These are phyloP conservation scores for Cirrhinus molitorella DNA, from an alignment of 2,797 vertebrate genomes.

Conservation along the genomic window DNA sequence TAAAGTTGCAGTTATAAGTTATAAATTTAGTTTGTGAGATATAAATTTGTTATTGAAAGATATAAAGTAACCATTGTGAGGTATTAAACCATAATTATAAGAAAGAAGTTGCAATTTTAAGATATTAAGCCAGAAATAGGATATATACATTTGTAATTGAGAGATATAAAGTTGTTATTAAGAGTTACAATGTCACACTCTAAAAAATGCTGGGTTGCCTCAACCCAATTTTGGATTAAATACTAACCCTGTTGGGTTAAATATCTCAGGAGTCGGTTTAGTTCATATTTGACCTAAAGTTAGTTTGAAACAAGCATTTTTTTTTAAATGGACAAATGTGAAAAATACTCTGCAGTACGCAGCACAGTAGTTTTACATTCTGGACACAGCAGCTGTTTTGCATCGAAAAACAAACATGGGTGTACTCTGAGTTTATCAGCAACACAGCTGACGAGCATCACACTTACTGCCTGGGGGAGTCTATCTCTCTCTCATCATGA, in stretches of 20 bases:
- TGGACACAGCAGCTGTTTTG: constrained; percentile 15
- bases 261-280: too few species aligned
- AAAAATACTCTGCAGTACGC: not conserved
- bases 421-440: constrained; percentile 29
- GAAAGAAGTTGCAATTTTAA: not conserved
- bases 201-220: too few species aligned
- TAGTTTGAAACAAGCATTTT: too few species aligned
- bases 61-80: not conserved
- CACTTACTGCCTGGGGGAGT: constrained; percentile 40
- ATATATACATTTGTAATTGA: not conserved
- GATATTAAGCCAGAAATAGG: not conserved
- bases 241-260: too few species aligned
- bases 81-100: not conserved
- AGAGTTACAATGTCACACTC: not conserved
- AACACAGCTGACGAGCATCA: constrained; percentile 59
- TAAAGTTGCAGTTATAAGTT: not conserved
- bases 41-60: not conserved
- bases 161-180: not conserved
- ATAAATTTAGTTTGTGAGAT: not conserved
- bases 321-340: not conserved
- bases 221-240: too few species aligned
- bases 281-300: too few species aligned
- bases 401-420: constrained; percentile 33
- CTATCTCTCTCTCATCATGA: constrained; percentile 24
- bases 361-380: not conserved